Base-by-base conservation (phyloP, 2,888 invertebrate genomes). In the Pammene aurita region DNA sequence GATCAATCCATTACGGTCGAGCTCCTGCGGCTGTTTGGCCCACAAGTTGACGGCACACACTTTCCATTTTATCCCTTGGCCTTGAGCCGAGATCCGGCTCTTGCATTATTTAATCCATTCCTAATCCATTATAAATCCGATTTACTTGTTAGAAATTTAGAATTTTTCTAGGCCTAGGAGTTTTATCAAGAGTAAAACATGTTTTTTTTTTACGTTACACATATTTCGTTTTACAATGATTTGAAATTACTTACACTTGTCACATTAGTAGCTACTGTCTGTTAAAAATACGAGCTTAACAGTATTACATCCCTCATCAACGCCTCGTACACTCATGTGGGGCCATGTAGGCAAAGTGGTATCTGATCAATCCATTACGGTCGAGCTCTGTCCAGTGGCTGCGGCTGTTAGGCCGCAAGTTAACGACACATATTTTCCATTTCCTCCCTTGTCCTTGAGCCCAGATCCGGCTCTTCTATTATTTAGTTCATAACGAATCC, bases 361-460 rank as follows among this genome's bases (percentile, higher is more conserved):
- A 87, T 90, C 89, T 88, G 89, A 90, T 90, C 89, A 91, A 89
- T 92, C 89, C 89, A 91, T 92, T 92, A 92, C 80, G 85, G 76
- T 77, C 80, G 80, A 79, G 83, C 84, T 84, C 81, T 84, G 88
- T 84, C 88, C 90, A 89, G 84, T 14, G 46, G 46, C 46, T 4
- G 46, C 83, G 85, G 84, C 83, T 86, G 86, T 88, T 85, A 85
- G 87, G 79, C 83, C 84, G 80, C 83, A 87, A 90, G 84, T 90
- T 90, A 86, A 87, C 85, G 84, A 92, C 92, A 91, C 86, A 90
- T 87, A 92, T 92, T 92, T 91, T 90, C 92, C 90, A 92, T 92
- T 92, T 87, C 87, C 88, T 84, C 84, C 80, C 83, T 83, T 82
- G 85, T 84, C 84, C 82, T 85, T 79, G 80, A 82, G 83, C 86